phyloP scores from a whole-genome alignment of 2,797 vertebrate genomes.

The Strix occidentalis region DNA sequence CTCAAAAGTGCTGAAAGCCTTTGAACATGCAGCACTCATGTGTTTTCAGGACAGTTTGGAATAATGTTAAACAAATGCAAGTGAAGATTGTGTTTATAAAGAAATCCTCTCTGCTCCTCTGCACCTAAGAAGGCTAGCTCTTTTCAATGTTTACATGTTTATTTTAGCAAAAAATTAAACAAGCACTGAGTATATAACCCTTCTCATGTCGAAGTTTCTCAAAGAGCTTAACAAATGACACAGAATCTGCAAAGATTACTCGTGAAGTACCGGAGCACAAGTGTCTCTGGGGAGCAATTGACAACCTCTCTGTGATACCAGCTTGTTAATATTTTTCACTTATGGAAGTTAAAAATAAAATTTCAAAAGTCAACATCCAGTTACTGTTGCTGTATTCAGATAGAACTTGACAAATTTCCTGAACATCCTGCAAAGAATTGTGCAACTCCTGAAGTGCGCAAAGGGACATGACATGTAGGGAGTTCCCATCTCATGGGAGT shows the following conservation, averaged over 20 bases:
- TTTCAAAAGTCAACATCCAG: background rate
- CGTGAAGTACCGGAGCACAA: background rate
- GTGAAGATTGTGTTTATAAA: background rate
- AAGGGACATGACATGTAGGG: background rate
- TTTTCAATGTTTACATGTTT: background rate
- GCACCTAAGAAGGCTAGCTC: background rate
- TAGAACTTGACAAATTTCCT: background rate
- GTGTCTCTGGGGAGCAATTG: background rate
- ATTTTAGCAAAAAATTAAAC: background rate
- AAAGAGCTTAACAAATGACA: background rate
- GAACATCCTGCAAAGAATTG: background rate
- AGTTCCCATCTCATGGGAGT: background rate
- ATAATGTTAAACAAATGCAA: background rate
- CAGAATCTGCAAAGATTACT: background rate
- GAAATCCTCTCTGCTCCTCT: background rate
- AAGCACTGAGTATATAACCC: background rate
- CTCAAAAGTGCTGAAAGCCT: conserved; percentile 8
- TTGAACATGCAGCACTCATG: background rate
- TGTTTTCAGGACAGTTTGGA: conserved; percentile 9
- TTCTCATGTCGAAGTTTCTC: background rate
- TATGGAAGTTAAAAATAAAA: background rate
- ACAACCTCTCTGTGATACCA: background rate
- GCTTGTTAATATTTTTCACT: background rate
- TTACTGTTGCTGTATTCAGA: background rate
- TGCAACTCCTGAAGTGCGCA: background rate